Conservation (phyloP, 2,113 vertebrate species). For the Bubo scandiacus region DNA sequence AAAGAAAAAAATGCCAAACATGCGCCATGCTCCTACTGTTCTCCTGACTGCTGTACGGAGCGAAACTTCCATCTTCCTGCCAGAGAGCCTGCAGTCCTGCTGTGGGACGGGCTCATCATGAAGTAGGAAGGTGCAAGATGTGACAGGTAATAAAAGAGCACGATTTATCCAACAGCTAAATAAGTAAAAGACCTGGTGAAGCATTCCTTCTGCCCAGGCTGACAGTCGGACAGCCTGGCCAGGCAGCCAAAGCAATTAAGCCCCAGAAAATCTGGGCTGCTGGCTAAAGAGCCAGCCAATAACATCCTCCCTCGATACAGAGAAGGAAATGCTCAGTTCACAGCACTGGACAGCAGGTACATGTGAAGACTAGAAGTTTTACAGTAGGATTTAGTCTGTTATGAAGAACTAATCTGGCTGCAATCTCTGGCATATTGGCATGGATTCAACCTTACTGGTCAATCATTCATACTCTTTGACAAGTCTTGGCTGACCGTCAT, state of each 20-base stretch:
- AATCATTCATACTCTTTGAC: not conserved
- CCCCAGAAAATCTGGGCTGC: not conserved
- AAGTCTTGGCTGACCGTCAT: not conserved
- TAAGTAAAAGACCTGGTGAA: not conserved
- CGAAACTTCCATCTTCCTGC: not conserved
- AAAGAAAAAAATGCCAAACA: not conserved
- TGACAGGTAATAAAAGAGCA: not conserved
- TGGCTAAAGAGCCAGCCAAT: not conserved
- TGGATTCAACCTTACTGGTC: not conserved
- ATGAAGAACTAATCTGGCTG: not conserved
- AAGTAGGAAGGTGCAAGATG: not conserved
- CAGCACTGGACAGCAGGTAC: not conserved
- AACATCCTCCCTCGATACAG: not conserved
- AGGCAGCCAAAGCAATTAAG: not conserved
- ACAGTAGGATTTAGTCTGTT: not conserved
- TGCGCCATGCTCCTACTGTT: not conserved
- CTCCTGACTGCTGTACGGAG: not conserved
- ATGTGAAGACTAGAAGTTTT: accelerated
- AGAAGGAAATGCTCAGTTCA: not conserved
- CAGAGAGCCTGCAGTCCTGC: not conserved
- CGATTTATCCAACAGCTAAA: not conserved
- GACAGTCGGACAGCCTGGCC: not conserved
- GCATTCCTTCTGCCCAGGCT: not conserved
- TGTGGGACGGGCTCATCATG: not conserved
- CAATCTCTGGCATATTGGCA: not conserved